Base-by-base conservation (phyloP, 1,140 invertebrate genomes). In the Drosophila nasuta region DNA sequence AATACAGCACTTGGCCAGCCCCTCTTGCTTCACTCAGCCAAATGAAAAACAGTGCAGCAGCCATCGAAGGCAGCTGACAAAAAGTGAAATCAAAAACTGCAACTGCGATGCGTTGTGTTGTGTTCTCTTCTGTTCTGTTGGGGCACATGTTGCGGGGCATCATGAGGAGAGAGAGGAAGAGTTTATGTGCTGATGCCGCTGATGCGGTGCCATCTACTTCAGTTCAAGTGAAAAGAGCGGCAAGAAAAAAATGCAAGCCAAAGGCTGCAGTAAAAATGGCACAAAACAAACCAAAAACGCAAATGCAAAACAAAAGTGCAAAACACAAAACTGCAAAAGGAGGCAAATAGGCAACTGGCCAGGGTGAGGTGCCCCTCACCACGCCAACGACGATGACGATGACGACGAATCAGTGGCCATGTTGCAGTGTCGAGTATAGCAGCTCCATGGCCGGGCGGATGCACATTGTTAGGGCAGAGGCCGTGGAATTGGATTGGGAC, bases 41-140 rank as follows among this genome's bases (percentile, higher is more conserved):
- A 88, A 75, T 81, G 80, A 74, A 82, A 87, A 79, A 76, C 78
- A 66, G 68, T 85, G 85, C 85, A 82, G 46, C 46, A 41, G 62
- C 60, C 64, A 43, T 46, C 49, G 68, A 70, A 70, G 64, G 52
- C 72, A 79, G 58, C 49, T 49, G 64, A 51, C 62, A 13, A 87
- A 88, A 89, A 89, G 85, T 90, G 86, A 89, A 89, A 89, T 89
- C 85, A 89, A 89, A 89, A 89, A 89, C 78, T 89, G 85, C 85
- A 90, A 72, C 80, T 54, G 43, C 48, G 66, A 38, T 60, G 64
- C 75, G 48, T 25, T 7, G 25, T 38, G 54, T 13, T 33, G 45
- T 8, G 33, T 33, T 33, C 5, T 8, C 5, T 8, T 33, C 5
- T 33, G 33, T 8, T 33, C 5, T 5, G 33, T 10, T 38, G 35